phyloP scores from a whole-genome alignment of 1,140 invertebrate genomes.

The Euwallacea fornicatus region DNA sequence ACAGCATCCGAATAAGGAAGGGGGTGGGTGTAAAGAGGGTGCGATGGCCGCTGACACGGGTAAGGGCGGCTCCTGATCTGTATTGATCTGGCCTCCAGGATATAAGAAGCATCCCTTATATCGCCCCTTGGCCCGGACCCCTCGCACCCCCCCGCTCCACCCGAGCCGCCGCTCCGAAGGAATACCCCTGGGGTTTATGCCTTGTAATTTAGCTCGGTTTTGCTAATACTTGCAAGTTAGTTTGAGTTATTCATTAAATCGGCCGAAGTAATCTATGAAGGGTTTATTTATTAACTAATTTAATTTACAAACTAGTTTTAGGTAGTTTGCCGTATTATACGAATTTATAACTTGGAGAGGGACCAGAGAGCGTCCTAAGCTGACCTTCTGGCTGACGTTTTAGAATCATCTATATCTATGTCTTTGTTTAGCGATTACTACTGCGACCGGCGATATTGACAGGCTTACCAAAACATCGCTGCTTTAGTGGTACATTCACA shows the following conservation, averaged over 20 bases:
- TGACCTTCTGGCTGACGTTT: no score
- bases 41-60: slow-evolving; percentile 53
- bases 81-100: slow-evolving; percentile 53
- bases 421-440: no score
- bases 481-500: no score
- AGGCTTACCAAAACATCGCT: no score
- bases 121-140: slow-evolving; percentile 40
- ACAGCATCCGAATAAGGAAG: slow-evolving; percentile 26
- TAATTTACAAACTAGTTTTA: slow-evolving; percentile 40
- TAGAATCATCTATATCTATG: no score
- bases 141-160: slow-evolving; percentile 21
- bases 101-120: slow-evolving; percentile 54
- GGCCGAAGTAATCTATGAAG: slow-evolving; percentile 35
- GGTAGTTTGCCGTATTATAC: slow-evolving; percentile 31
- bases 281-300: slow-evolving; percentile 42
- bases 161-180: slow-evolving; percentile 18
- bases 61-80: slow-evolving; percentile 53
- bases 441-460: no score
- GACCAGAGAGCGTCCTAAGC: slow-evolving; percentile 12
- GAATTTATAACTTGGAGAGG: slow-evolving; percentile 28
- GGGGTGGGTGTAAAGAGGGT: slow-evolving; percentile 42
- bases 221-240: slow-evolving; percentile 41
- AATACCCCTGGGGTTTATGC: slow-evolving; percentile 37
- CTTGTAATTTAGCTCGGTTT: slow-evolving; percentile 44
- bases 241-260: slow-evolving; percentile 41